Percentiles rank a stretch among this genome's conserved stretches.
These are phyloP conservation scores for Furcifer pardalis DNA, from an alignment of 2,797 vertebrate species.

Conservation along the genomic window DNA sequence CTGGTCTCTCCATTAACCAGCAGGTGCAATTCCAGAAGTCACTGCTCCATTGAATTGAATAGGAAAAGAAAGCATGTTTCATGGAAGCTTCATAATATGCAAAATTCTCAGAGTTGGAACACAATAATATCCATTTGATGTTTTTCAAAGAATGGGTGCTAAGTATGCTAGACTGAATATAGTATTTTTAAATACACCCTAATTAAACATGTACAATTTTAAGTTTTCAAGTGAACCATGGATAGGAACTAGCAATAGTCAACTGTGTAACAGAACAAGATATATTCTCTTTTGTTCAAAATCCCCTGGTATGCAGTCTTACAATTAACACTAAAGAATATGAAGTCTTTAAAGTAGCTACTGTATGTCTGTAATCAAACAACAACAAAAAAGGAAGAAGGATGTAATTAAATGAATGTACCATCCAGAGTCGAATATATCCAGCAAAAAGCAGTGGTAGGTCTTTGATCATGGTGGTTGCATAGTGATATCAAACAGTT, in stretches of 20 bases:
- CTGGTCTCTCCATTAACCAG: background rate
- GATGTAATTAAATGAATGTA: conserved; percentile 76
- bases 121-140: conserved; percentile 29
- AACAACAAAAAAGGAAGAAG: conserved; percentile 63
- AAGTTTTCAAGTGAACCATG: conserved; percentile 39
- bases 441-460: conserved; percentile 76
- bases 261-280: conserved; percentile 56
- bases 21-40: background rate
- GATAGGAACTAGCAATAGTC: conserved; percentile 64
- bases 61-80: background rate
- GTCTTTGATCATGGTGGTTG: conserved; percentile 83
- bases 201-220: conserved; percentile 53
- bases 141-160: conserved; percentile 35
- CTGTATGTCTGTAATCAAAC: conserved; percentile 80
- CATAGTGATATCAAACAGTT: conserved; percentile 80
- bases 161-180: conserved; percentile 43
- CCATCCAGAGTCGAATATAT: conserved; percentile 75
- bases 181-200: conserved; percentile 43
- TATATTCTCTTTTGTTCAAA: conserved; percentile 64
- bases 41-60: background rate
- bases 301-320: conserved; percentile 68
- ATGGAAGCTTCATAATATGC: background rate
- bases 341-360: conserved; percentile 70
- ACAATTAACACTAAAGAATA: conserved; percentile 74
- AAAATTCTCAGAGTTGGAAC: background rate